Evolutionary conservation across 2,797 vertebrate species (phyloP), one percentile per base, ranked within the genome.

Genomic region (Triplophysa bombifrons): DNA sequence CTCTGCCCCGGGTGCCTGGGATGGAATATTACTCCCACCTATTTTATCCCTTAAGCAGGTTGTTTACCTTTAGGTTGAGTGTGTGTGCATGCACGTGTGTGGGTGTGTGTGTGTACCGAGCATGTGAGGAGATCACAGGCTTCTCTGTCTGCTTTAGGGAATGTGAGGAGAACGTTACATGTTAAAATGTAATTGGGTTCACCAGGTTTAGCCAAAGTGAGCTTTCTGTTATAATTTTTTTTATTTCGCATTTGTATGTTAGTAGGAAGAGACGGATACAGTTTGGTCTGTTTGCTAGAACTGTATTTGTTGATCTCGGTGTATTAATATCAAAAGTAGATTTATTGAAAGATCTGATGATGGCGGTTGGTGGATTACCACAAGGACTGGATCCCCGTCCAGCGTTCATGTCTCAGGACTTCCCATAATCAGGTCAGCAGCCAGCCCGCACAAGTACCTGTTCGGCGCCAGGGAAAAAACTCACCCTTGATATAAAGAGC

Each of bases 11-110:
- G 83, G 83, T 86, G 80, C 58, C 48, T 46, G 41, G 53, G 41
- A 60, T 61, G 65, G 51, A 27, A 46, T 56, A 74, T 48, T 68
- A 58, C 65, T 30, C 19, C 19, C 71, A 65, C 69, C 38, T 16
- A 30, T 25, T 60, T 44, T 19, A 46, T 69, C 63, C 41, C 41
- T 48, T 65, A 66, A 22, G 63, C 53, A 44, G 30, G 67, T 63
- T 78, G 67, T 86, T 87, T 82, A 82, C 61, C 70, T 79, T 63
- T 19, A 64, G 77, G 64, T 63, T 13, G 51, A 53, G 56, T 72
- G 30, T 41, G 46, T 74, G 41, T 67, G 63, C 4, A 13, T 50
- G 71, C 16, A 69, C 38, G 19, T 46, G 58, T 13, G 14, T 72
- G 55, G 50, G 66, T 44, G 74, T 46, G 48, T 20, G 78, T 68